Evolutionary conservation across 2,888 invertebrate species (phyloP).

Genomic region (Gymnosoma rotundatum): DNA sequence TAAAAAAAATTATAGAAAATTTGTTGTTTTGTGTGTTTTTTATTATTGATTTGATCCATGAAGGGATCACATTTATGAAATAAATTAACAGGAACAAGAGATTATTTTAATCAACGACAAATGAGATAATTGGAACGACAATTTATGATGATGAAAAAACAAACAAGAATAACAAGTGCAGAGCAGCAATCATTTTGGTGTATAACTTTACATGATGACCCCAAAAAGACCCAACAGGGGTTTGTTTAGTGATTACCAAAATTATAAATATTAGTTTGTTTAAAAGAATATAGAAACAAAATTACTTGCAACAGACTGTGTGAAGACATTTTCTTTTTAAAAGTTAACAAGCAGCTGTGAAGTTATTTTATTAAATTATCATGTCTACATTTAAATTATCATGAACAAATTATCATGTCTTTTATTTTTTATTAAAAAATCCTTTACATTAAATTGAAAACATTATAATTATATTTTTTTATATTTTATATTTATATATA

Average conservation of each 20-base stretch:
- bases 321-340: too few relatives aligned
- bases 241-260: not conserved
- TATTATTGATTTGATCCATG: constrained; percentile 71
- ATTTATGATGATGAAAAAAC: constrained; percentile 74
- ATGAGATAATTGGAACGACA: constrained; percentile 78
- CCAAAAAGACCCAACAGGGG: constrained; percentile 49
- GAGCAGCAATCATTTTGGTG: constrained; percentile 17
- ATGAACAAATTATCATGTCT: too few relatives aligned
- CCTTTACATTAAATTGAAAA: too few relatives aligned
- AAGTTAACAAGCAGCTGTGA: too few relatives aligned
- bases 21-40: constrained; percentile 43
- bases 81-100: constrained; percentile 71
- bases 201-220: constrained; percentile 63
- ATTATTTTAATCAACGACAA: constrained; percentile 75
- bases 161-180: constrained; percentile 18
- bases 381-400: too few relatives aligned
- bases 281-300: too few relatives aligned
- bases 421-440: too few relatives aligned
- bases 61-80: constrained; percentile 71
- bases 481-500: too few relatives aligned
- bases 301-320: too few relatives aligned
- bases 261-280: too few relatives aligned
- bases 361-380: too few relatives aligned
- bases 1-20: not conserved
- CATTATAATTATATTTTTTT: too few relatives aligned